Base-by-base conservation (phyloP, 2,113 vertebrate species). In the Meles meles region DNA sequence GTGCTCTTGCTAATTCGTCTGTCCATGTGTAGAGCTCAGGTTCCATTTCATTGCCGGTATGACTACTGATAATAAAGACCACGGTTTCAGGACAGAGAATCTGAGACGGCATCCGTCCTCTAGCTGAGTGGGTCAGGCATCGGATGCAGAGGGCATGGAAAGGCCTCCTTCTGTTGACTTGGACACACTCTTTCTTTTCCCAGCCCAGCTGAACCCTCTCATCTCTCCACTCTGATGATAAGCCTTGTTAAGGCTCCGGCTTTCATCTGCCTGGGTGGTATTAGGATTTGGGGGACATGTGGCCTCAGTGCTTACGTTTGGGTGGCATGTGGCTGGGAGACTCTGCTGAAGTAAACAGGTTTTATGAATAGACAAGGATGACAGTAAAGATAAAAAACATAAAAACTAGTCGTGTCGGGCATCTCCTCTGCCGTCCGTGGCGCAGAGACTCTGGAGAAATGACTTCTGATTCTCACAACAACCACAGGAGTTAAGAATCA, bases 41-140 rank as follows among this genome's bases (percentile, higher is more conserved):
- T 96, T 98, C 97, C 94, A 94, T 98, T 98, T 98, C 98, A 98
- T 96, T 98, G 97, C 93, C 89, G 98, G 96, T 98, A 98, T 97
- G 95, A 95, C 97, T 98, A 93, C 88, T 96, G 97, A 97, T 96
- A 98, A 96, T 88, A 97, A 98, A 98, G 92, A 94, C 65, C 15
- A 86, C 98, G 97, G 97, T 98, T 97, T 97, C 88, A 97, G 93
- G 98, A 97, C 89, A 96, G 93, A 86, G 96, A 95, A 82, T 81
- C 49, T 77, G 92, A 96, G 88, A 96, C 25, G 65, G 21, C 91
- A 96, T 96, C 92, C 86, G 96, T 84, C 88, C 80, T 52, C 90
- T 49, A 95, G 94, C 83, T 76, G 37, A 83, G 80, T 97, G 95
- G 92, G 84, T 97, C n/a, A 71, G 12, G 29, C 21, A 57, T 29